Percentiles rank a stretch among this genome's conserved stretches.
phyloP scores from a whole-genome alignment of 1,140 invertebrate genomes.

The Micrasema minimum region DNA sequence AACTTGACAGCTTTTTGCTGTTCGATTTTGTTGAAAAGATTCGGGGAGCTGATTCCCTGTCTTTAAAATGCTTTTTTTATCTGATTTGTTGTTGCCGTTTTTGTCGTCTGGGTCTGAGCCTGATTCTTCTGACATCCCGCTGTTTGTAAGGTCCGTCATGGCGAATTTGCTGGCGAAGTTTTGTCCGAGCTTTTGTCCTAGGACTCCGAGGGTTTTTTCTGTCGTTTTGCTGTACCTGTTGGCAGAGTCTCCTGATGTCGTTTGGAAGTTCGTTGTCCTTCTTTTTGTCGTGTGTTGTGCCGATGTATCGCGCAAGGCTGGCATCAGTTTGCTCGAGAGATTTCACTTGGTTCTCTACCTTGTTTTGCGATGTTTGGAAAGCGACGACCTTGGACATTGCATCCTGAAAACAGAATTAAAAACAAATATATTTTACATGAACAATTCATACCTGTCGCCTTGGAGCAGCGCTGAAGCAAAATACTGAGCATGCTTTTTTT shows the following conservation, averaged over 20 bases:
- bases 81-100: constrained; percentile 55
- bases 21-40: constrained; percentile 60
- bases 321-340: constrained; percentile 62
- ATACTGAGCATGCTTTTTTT: too few species aligned
- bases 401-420: constrained; percentile 55
- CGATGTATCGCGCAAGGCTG: constrained; percentile 59
- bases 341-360: constrained; percentile 60
- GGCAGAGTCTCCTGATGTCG: constrained; percentile 61
- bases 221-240: constrained; percentile 58
- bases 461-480: too few species aligned
- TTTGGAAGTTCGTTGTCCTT: constrained; percentile 56
- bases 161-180: constrained; percentile 60
- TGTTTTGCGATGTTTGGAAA: constrained; percentile 60
- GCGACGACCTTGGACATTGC: constrained; percentile 62
- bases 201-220: constrained; percentile 46
- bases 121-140: constrained; percentile 44
- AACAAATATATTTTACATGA: constrained; percentile 3
- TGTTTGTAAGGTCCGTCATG: constrained; percentile 57
- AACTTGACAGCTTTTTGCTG: constrained; percentile 48
- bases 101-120: constrained; percentile 50
- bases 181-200: constrained; percentile 59
- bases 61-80: constrained; percentile 59
- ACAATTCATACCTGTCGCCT: background rate
- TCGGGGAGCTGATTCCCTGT: constrained; percentile 61
- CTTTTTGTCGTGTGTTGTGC: constrained; percentile 57